Percentiles rank a stretch among this genome's conserved stretches.
Evolutionary conservation across 2,888 invertebrate genomes (phyloP).

Genomic region (Oxycera nigricornis): DNA sequence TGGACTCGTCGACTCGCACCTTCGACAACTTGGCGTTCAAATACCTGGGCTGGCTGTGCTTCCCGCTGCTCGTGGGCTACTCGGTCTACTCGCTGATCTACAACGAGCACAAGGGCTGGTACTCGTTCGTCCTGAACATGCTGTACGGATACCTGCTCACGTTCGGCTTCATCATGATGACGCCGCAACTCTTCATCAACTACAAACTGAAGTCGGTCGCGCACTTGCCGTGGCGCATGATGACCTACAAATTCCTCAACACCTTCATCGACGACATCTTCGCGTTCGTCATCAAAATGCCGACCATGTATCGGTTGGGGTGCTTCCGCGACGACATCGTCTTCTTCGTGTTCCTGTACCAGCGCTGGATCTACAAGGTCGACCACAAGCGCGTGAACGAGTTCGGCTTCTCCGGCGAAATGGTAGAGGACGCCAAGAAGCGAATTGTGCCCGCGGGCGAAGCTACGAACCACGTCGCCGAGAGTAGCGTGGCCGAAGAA

Average conservation of each 20-base stretch:
- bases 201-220: constrained; percentile 99
- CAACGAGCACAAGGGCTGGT: constrained; percentile 98
- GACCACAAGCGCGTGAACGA: constrained; percentile 96
- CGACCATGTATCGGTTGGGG: constrained; percentile 96
- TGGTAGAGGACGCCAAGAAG: constrained; percentile 68
- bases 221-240: constrained; percentile 99
- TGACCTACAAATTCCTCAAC: constrained; percentile 99
- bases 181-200: constrained; percentile 99
- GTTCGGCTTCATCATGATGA: constrained; percentile 99
- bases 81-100: constrained; percentile 94
- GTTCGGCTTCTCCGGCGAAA: constrained; percentile 96
- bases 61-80: constrained; percentile 92
- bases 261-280: constrained; percentile 99
- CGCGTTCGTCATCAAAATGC: constrained; percentile 99
- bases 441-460: not conserved
- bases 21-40: constrained; percentile 96
- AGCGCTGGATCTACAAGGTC: constrained; percentile 98
- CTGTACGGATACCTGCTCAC: constrained; percentile 97
- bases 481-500: not conserved
- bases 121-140: constrained; percentile 95
- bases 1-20: constrained; percentile 89
- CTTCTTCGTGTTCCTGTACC: constrained; percentile 98
- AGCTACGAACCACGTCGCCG: not conserved
- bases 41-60: constrained; percentile 95
- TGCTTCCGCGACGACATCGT: constrained; percentile 99